Base-by-base conservation (phyloP, 2,888 invertebrate genomes). In the Rhorus exstirpatorius region DNA sequence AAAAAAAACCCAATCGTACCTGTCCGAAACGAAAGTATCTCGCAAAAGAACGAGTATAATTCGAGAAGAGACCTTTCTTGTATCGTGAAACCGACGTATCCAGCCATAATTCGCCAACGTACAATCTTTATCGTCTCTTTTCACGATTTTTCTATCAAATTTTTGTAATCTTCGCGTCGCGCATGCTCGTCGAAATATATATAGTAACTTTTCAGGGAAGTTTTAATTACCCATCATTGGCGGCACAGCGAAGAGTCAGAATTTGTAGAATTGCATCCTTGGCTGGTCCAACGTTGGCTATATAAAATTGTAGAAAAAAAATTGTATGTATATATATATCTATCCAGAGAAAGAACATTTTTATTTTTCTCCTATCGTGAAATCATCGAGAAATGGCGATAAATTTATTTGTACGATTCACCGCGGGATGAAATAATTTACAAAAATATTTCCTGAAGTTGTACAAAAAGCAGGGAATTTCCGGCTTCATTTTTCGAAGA, bases 61-160 rank as follows among this genome's bases (percentile, higher is more conserved):
- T 31, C 10, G 46, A 46, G 31, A 26, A 38, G 24, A 3, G 14
- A 49, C 14, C 14, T n/a, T 14, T 4, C 1, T 12, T 60, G n/a
- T 63, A 6, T 63, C 44, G 6, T 10, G 38, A 1, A 21, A 38
- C 35, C 38, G 44, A 63, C 26, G 44, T n/a, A 63, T 41, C 31
- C 61, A 35, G 17, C 63, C 51, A 63, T n/a, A n/a, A 63, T 63
- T 75, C 55, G 55, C 46, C 70, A 80, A 78, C 51, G 77, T 41
- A 79, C 55, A 70, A 75, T 70, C 61, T 74, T 68, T 58, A 35
- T 70, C 51, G 60, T 74, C 63, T 55, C 60, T 71, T 68, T 63
- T 74, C n/a, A 78, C 72, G 68, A 78, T 78, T 82, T 82, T 79
- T 79, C 70, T 79, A 79, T 75, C 79, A 41, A 14, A 12, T n/a